phyloP scores from a whole-genome alignment of 2,888 invertebrate genomes.

The Gymnosoma rotundatum region DNA sequence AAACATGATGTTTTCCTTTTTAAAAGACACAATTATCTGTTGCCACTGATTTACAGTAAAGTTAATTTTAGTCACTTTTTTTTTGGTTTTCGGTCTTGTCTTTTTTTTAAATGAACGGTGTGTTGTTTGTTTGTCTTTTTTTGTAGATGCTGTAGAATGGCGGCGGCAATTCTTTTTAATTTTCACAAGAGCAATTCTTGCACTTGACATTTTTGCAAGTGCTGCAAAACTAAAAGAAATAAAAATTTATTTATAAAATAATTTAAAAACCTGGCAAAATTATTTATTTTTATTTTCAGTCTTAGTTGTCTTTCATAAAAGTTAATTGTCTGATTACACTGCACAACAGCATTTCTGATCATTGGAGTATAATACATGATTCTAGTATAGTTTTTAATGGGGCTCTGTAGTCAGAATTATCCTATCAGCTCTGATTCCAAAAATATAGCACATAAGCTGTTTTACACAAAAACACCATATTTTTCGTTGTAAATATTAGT shows the following conservation, averaged over 20 bases:
- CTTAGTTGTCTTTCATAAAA: no score
- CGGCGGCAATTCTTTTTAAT: slow-evolving; percentile 50
- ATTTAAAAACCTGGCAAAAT: slow-evolving; percentile 7
- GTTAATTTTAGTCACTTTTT: slow-evolving; percentile 52
- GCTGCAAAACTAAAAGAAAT: slow-evolving; percentile 40
- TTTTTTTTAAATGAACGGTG: slow-evolving; percentile 8
- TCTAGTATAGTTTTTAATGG: no score
- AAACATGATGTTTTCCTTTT: slow-evolving; percentile 31
- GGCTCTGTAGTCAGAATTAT: no score
- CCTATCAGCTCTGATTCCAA: no score
- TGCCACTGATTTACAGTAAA: slow-evolving; percentile 46
- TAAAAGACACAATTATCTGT: slow-evolving; percentile 34
- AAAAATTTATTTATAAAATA: slow-evolving; percentile 57
- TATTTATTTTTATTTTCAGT: no score
- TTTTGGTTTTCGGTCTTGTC: not conserved
- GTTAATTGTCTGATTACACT: no score
- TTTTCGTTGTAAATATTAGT: no score
- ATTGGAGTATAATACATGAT: no score
- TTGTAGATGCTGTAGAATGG: not conserved
- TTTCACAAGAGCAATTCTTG: slow-evolving; percentile 57
- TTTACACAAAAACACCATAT: no score
- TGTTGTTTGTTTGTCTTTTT: not conserved
- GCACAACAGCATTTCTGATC: no score
- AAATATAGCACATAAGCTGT: no score
- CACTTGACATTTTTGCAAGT: slow-evolving; percentile 55